These are phyloP conservation scores for Hippocampus comes DNA, from an alignment of 2,113 vertebrate genomes.

Conservation along the genomic window DNA sequence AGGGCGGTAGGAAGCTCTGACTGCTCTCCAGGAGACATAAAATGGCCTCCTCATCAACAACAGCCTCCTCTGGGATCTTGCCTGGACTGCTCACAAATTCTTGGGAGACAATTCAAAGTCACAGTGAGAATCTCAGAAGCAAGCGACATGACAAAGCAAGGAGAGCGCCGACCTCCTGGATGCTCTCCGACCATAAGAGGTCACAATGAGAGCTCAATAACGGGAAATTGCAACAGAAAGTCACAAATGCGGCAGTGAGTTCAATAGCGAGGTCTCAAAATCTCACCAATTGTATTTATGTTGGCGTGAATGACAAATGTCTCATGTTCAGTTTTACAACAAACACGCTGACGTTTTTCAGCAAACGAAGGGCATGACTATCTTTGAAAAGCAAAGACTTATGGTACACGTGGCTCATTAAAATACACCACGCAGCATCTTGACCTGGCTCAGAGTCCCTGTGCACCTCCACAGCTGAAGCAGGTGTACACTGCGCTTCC, in stretches of 20 bases:
- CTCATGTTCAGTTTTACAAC: too few relatives aligned
- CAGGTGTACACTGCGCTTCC: constrained; percentile 72
- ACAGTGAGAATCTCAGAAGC: constrained; percentile 2
- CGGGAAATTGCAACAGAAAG: neutral
- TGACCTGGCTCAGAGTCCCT: constrained; percentile 74
- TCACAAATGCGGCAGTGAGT: neutral
- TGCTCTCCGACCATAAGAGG: neutral
- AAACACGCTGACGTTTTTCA: too few relatives aligned
- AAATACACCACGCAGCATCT: neutral
- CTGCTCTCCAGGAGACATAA: constrained; percentile 91
- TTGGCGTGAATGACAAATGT: too few relatives aligned
- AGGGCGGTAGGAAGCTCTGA: constrained; percentile 85
- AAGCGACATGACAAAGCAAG: neutral
- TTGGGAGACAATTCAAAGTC: constrained; percentile 22
- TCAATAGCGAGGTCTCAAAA: neutral
- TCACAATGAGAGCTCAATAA: neutral
- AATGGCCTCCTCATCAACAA: constrained; percentile 96
- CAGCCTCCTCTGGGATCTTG: constrained; percentile 77
- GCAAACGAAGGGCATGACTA: neutral
- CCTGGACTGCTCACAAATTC: constrained; percentile 59
- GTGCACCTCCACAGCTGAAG: constrained; percentile 84
- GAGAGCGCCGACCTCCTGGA: neutral
- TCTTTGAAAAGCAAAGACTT: neutral
- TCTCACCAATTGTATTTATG: too few relatives aligned
- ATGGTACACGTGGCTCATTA: neutral